A percentile compares a stretch with the other conserved stretches of the same genome.
Conservation (phyloP, 2,888 invertebrate genomes). For the Vanessa cardui region DNA sequence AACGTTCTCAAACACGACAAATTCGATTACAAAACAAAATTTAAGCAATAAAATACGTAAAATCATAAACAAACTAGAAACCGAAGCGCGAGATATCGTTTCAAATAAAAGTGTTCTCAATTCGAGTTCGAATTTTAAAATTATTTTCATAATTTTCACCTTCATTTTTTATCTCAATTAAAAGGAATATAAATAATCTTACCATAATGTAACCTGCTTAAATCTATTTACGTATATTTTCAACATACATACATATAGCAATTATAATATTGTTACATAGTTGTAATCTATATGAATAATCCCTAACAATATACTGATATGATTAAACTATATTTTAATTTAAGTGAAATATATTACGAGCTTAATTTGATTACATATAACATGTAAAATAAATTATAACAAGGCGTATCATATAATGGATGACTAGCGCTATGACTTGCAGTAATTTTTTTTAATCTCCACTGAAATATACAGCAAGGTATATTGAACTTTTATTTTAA, state of each 20-base stretch:
- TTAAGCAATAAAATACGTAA: constrained; percentile 72
- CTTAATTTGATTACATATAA: constrained; percentile 13
- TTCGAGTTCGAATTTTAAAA: constrained; percentile 1
- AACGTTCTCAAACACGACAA: constrained; percentile 47
- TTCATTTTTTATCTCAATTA: constrained; percentile 18
- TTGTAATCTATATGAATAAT: constrained; percentile 14
- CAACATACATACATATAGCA: neutral
- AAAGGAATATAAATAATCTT: neutral
- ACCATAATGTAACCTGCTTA: neutral
- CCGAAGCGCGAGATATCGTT: constrained; percentile 47
- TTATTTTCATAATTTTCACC: constrained; percentile 11
- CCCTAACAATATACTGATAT: constrained; percentile 13
- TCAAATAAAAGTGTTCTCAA: constrained; percentile 34
- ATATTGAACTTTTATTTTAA: neutral
- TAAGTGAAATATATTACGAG: constrained; percentile 16
- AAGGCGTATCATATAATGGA: constrained; percentile 13
- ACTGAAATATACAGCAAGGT: neutral
- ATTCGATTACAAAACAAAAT: constrained; percentile 60
- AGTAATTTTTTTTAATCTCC: too few species aligned
- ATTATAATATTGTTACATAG: neutral
- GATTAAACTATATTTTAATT: constrained; percentile 20
- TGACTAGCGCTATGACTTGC: neutral
- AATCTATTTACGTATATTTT: neutral
- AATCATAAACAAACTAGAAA: constrained; percentile 66
- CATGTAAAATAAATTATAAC: constrained; percentile 4